Base-by-base conservation (phyloP, 2,888 invertebrate species). In the Lissocephala sabroskyi region DNA sequence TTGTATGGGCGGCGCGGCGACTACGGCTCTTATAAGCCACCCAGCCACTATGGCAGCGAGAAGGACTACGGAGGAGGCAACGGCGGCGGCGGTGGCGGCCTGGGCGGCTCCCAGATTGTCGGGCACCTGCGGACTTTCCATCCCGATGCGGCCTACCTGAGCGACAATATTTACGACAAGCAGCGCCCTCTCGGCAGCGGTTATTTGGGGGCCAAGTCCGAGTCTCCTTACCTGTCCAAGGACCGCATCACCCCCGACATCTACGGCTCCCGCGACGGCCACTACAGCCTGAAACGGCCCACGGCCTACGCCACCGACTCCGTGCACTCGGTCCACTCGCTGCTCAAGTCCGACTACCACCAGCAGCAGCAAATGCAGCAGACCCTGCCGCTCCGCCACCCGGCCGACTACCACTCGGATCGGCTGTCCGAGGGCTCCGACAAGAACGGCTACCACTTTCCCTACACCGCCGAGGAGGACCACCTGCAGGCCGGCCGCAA, bases 391-490 rank as follows among this genome's bases (percentile, higher is more conserved):
- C 87, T 87, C 59, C 87, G 86, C 5, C 62, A 63, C 17, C 63
- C 64, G 17, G 56, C 60, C 28, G 82, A 82, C 48, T 83, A 82
- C 61, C 79, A 86, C 59, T 87, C 85, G 10, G 91, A 91, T 61
- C 86, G 91, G 26, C 87, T 90, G 85, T 90, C 90, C 0, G 91
- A 91, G 65, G 87, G 89, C 1, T 91, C 91, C 0, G 91, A 91
- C 40, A 91, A 91, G 65, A 91, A 91, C 71, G 94, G 94, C 68
- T 95, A 94, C 83, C 86, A 91, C 55, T 94, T 94, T 73, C 94
- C 94, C 0, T 94, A 94, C 78, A 94, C 93, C 64, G 92, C 92
- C 59, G 92, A 92, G 84, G 92, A 92, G 85, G 92, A 92, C 82
- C 92, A 92, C 83, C 82, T 89, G 55, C 85, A 85, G 64, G 54